Evolutionary conservation across 2,113 vertebrate genomes (phyloP).

Genomic region (Octodon degus): DNA sequence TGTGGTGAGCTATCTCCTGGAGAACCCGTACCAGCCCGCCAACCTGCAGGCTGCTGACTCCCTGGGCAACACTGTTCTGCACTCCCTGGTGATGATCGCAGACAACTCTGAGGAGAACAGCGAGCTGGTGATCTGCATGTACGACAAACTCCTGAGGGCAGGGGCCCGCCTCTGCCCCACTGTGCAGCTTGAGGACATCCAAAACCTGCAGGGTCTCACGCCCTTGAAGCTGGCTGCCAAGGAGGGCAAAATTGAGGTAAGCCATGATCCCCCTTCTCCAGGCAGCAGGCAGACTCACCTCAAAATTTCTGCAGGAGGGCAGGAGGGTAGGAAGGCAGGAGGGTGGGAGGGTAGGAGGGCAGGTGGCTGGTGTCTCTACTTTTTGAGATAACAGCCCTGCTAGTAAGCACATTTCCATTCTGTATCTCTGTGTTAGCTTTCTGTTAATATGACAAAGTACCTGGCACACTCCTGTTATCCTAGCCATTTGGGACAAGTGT

Average conservation of each 20-base stretch:
- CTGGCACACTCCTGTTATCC: neutral
- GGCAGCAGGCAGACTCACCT: neutral
- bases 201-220: slow-evolving; percentile 90
- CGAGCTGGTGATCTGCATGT: slow-evolving; percentile 89
- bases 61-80: slow-evolving; percentile 93
- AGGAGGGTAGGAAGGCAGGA: neutral
- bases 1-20: slow-evolving; percentile 91
- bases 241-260: slow-evolving; percentile 93
- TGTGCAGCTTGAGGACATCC: slow-evolving; percentile 89
- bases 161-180: slow-evolving; percentile 84
- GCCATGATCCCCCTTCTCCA: neutral
- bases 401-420: neutral
- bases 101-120: slow-evolving; percentile 92
- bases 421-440: neutral
- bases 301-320: neutral
- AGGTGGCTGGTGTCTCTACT: neutral
- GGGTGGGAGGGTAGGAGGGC: no score
- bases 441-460: neutral
- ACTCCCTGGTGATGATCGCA: slow-evolving; percentile 93
- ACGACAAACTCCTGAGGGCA: slow-evolving; percentile 89
- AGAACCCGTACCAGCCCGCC: slow-evolving; percentile 88
- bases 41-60: slow-evolving; percentile 88
- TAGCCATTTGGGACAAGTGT: neutral
- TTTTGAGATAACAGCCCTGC: neutral
- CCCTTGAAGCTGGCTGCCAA: slow-evolving; percentile 95